phyloP scores from a whole-genome alignment of 1,140 invertebrate species.

The Drosophila kanapiae region DNA sequence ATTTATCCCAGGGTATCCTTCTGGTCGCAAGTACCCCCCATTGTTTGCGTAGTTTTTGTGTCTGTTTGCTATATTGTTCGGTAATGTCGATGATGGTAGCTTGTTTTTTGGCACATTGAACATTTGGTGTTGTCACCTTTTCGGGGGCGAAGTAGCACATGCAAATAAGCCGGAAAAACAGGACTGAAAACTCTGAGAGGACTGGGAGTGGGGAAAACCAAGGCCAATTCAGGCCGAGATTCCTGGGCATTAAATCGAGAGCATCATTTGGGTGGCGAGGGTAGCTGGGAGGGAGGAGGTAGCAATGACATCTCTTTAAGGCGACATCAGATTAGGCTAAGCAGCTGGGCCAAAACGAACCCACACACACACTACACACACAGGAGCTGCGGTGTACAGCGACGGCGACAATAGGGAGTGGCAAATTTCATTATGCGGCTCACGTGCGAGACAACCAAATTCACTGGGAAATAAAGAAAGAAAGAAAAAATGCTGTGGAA shows the following conservation, averaged over 20 bases:
- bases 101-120: slow-evolving; percentile 80
- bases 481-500: slow-evolving; percentile 47
- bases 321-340: slow-evolving; percentile 80
- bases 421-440: slow-evolving; percentile 81
- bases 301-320: slow-evolving; percentile 75
- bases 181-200: slow-evolving; percentile 21
- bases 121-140: slow-evolving; percentile 83
- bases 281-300: slow-evolving; percentile 1
- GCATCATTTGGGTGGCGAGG: slow-evolving; percentile 22
- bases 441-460: slow-evolving; percentile 84
- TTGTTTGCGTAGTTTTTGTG: slow-evolving; percentile 30
- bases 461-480: slow-evolving; percentile 78
- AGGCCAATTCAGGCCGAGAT: slow-evolving; percentile 63
- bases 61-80: slow-evolving; percentile 35
- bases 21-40: background rate
- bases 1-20: background rate
- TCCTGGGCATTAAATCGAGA: slow-evolving; percentile 76
- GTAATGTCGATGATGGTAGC: slow-evolving; percentile 56
- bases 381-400: slow-evolving; percentile 16
- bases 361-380: slow-evolving; percentile 28
- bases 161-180: slow-evolving; percentile 66
- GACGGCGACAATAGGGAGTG: slow-evolving; percentile 66
- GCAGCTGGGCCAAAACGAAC: slow-evolving; percentile 71
- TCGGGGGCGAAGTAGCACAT: slow-evolving; percentile 47
- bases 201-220: slow-evolving; percentile 17